Conservation (phyloP, 2,797 vertebrate species). For the Gadopsis bispinosus region DNA sequence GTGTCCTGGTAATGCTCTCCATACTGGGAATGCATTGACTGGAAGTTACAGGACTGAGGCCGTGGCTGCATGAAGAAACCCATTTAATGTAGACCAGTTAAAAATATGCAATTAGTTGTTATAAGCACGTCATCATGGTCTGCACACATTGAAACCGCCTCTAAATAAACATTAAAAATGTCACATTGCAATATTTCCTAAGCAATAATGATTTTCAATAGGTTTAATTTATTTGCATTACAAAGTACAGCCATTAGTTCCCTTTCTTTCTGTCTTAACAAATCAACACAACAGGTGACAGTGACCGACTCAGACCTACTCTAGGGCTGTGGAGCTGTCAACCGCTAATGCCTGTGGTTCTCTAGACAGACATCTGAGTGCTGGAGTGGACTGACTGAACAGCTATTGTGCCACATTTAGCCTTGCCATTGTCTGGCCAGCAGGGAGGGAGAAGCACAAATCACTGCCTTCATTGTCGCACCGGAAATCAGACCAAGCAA, state of each 20-base stretch:
- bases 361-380: conserved; percentile 48
- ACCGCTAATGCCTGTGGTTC: conserved; percentile 42
- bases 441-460: conserved; percentile 73
- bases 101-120: background rate
- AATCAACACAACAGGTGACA: conserved; percentile 33
- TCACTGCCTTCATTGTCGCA: conserved; percentile 77
- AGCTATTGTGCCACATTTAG: conserved; percentile 82
- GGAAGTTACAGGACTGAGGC: conserved; percentile 93
- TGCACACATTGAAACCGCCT: background rate
- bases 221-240: background rate
- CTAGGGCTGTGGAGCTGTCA: background rate
- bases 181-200: background rate
- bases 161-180: background rate
- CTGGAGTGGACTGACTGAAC: conserved; percentile 57
- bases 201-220: background rate
- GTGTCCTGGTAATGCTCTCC: conserved; percentile 94
- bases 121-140: background rate
- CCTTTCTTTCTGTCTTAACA: background rate
- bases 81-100: conserved; percentile 23
- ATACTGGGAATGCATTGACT: conserved; percentile 92
- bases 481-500: conserved; percentile 76
- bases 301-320: conserved; percentile 7
- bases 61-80: conserved; percentile 84
- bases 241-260: background rate
- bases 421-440: conserved; percentile 76